Base-by-base conservation (phyloP, 2,113 vertebrate genomes). In the Ariopsis seemanni region DNA sequence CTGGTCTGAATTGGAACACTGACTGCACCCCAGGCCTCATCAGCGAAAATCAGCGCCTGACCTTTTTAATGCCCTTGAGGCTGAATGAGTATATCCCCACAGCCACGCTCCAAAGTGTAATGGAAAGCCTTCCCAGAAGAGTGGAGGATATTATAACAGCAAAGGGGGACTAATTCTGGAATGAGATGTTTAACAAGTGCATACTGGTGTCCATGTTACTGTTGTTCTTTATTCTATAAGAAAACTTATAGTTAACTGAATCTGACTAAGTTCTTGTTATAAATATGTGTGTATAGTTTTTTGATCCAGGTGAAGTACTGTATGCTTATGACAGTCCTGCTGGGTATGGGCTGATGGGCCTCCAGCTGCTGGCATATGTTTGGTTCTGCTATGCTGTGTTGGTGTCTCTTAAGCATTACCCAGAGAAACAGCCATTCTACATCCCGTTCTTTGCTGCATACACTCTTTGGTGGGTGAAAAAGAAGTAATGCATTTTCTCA, bases 351-450 rank as follows among this genome's bases (percentile, higher is more conserved):
- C 95, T 98, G 90, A 97, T 98, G 90, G 94, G 95, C 20, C 94
- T 98, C 87, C 97, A 97, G 95, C 95, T 97, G 89, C 94, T 97
- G 15, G 97, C 97, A 27, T 98, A 97, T 9, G 96, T 97, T 89
- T 98, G 97, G 97, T 98, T 98, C 94, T 96, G 96, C 94, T 97
- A 97, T 0, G 97, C 97, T 0, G 97, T 98, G 65, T 94, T 97
- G 62, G 91, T 97, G 91, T 97, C 97, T 0, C 95, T 97, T 88
- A 97, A 97, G 82, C 97, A 96, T 90, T 97, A 96, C 85, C 97
- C 97, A 0, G 97, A 97, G 93, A 98, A 98, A 84, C 97, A 98
- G 89, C 95, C 96, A 12, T 98, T 98, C 92, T 98, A 98, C 7
- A 93, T 97, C 87, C 97, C 97, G 25, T 98, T 98, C 95, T 97